Evolutionary conservation across 2,113 vertebrate species (phyloP), one percentile per base, ranked within the genome.

Genomic region (Podocnemis expansa): DNA sequence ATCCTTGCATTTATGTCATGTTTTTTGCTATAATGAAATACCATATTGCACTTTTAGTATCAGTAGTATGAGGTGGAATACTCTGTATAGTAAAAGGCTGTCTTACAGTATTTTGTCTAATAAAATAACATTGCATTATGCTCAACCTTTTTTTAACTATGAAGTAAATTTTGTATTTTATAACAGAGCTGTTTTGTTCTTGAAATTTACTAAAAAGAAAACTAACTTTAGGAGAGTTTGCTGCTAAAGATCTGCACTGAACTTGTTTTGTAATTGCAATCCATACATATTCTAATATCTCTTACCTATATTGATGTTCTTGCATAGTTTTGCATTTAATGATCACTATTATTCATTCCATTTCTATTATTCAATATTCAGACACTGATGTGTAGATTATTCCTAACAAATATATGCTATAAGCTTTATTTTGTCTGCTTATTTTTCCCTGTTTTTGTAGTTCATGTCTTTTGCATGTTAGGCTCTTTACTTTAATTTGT

Each of bases 361-460:
- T 10, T 96, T 94, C 97, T 95, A 93, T 96, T 95, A 97, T 95
- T 97, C 91, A 95, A 70, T 97, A 97, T 97, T 97, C 91, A 97
- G 87, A 87, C 31, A 75, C 43, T 89, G 94, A 70, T 92, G 96
- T 98, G 97, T 97, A 97, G 97, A 98, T 95, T 96, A 82, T 58
- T n/a, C 91, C 97, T 98, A 98, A 97, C 94, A 90, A 95, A 93
- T n/a, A 93, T 84, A 88, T 55, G 41, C 82, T 78, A 5, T 34
- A 92, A 90, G 73, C 73, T 34, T 88, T 92, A 25, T 96, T 97
- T 86, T 87, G 86, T 49, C 82, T 89, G 22, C 22, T 79, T 95
- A 82, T 94, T 89, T 89, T 89, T 96, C 78, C 2, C 6, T 93
- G 81, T 80, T 98, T 97, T 95, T 96, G 80, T 97, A 97, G 88